A percentile compares a stretch with the other conserved stretches of the same genome.
phyloP scores from a whole-genome alignment of 1,140 invertebrate genomes.

The Diabrotica undecimpunctata region DNA sequence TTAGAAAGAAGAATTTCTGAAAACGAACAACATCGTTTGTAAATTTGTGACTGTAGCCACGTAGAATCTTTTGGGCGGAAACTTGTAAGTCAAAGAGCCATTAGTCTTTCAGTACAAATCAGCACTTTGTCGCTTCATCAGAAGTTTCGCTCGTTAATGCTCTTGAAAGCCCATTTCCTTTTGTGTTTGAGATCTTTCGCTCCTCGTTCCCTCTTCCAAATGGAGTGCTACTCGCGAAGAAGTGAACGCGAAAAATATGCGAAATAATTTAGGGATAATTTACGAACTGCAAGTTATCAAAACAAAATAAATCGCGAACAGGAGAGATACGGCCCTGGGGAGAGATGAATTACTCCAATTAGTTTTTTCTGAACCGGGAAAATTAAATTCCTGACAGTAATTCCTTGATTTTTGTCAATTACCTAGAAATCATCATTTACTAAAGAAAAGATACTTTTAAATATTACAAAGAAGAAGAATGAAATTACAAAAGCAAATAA shows the following conservation, averaged over 20 bases:
- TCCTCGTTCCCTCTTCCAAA: slow-evolving; percentile 5
- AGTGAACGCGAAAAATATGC: slow-evolving; percentile 11
- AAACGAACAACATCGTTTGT: neutral
- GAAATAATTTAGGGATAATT: slow-evolving; percentile 11
- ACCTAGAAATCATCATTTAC: no score
- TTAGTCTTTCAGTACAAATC: slow-evolving; percentile 42
- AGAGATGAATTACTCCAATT: no score
- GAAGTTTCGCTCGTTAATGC: slow-evolving; percentile 22
- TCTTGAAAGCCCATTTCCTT: slow-evolving; percentile 10
- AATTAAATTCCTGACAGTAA: no score
- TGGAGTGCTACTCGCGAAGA: slow-evolving; percentile 1
- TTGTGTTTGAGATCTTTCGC: slow-evolving; percentile 1
- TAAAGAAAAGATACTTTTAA: no score
- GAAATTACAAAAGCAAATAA: no score
- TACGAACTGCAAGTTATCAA: neutral
- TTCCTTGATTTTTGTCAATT: no score
- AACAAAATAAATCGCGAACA: slow-evolving; percentile 1
- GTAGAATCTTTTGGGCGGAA: slow-evolving; percentile 34
- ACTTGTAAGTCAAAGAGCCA: slow-evolving; percentile 38
- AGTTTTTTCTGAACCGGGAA: no score
- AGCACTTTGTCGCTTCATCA: slow-evolving; percentile 27
- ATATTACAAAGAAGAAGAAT: no score
- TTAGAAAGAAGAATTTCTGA: neutral
- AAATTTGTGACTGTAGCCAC: neutral
- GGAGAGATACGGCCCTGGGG: neutral